Percentiles rank a stretch among this genome's conserved stretches.
Conservation (phyloP, 2,888 invertebrate species). For the Meghimatium bilineatum region DNA sequence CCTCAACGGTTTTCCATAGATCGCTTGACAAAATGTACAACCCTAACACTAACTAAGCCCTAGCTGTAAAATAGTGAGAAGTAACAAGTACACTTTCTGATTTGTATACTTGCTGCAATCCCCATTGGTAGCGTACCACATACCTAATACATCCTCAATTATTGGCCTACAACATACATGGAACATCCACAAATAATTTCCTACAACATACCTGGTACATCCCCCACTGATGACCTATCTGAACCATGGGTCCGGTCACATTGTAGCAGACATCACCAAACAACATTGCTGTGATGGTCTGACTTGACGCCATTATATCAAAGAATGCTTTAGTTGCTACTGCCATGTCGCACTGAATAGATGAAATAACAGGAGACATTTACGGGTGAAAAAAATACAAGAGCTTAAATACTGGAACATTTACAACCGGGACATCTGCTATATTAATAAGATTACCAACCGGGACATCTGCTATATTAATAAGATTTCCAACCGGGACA, state of each 20-base stretch:
- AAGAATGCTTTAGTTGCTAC: slow-evolving; percentile 75
- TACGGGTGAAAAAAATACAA: not conserved
- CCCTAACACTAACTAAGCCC: no score
- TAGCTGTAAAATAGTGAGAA: no score
- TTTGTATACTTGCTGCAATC: not conserved
- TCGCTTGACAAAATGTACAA: no score
- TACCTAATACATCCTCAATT: not conserved
- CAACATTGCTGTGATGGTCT: slow-evolving; percentile 90
- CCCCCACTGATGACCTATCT: slow-evolving; percentile 97
- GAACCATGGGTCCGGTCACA: slow-evolving; percentile 97
- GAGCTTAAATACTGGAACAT: no score
- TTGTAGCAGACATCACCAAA: slow-evolving; percentile 97
- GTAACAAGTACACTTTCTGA: no score
- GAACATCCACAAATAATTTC: not conserved
- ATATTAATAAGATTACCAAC: no score
- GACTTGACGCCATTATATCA: slow-evolving; percentile 74
- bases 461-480: no score
- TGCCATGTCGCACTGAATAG: slow-evolving; percentile 75
- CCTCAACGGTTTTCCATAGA: no score
- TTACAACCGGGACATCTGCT: no score
- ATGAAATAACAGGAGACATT: not conserved
- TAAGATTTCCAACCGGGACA: no score
- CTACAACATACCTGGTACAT: slow-evolving; percentile 86
- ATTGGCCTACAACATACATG: not conserved
- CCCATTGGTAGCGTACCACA: not conserved